phyloP scores from a whole-genome alignment of 1,140 invertebrate species.

The Drosophila auraria region DNA sequence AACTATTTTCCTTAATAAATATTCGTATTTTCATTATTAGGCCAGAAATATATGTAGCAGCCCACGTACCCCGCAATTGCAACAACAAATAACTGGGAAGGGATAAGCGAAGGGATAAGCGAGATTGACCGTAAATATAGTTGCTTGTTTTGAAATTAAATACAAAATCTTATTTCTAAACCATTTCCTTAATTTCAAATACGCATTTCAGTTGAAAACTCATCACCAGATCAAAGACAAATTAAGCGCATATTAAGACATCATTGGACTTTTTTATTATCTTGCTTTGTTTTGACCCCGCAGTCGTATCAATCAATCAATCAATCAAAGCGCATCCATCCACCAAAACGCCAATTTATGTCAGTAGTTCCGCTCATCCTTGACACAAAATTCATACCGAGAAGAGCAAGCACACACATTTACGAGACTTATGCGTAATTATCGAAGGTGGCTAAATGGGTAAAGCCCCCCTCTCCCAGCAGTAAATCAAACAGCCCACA shows the following conservation, averaged over 20 bases:
- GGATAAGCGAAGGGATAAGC: constrained; percentile 8
- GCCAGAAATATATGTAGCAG: no score
- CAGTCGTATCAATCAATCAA: constrained; percentile 57
- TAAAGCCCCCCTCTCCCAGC: constrained; percentile 11
- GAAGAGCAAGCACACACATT: constrained; percentile 21
- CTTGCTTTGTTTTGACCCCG: constrained; percentile 25
- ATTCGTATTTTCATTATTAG: no score
- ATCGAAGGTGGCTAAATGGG: constrained; percentile 56
- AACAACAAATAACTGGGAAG: constrained; percentile 6
- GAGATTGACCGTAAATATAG: constrained; percentile 2
- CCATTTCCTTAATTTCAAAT: neutral
- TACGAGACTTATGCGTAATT: constrained; percentile 62
- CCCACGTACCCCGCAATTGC: constrained; percentile 77
- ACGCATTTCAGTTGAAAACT: neutral
- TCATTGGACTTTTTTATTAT: constrained; percentile 34
- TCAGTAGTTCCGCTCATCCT: constrained; percentile 71
- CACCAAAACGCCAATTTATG: constrained; percentile 36
- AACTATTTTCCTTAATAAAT: no score
- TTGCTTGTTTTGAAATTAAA: neutral
- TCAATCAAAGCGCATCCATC: constrained; percentile 58
- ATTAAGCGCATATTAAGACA: constrained; percentile 74
- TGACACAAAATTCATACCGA: constrained; percentile 65
- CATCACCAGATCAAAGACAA: constrained; percentile 24
- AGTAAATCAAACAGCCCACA: constrained; percentile 45
- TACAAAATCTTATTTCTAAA: neutral